Percentiles rank a stretch among this genome's conserved stretches.
These are phyloP conservation scores for Cettia cetti DNA, from an alignment of 2,113 vertebrate genomes.

Conservation along the genomic window DNA sequence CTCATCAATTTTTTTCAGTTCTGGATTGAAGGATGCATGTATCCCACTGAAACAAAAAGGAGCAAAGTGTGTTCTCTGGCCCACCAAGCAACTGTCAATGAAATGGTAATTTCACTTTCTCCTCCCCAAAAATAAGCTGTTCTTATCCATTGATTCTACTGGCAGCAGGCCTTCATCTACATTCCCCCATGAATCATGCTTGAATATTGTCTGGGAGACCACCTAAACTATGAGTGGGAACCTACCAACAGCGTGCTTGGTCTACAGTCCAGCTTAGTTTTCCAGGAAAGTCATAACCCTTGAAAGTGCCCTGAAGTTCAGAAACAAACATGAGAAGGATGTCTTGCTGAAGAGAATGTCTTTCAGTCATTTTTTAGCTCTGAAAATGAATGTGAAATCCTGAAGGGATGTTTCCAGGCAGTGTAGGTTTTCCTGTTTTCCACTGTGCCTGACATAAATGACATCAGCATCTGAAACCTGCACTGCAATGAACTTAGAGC, in stretches of 20 bases:
- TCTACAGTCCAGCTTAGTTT: not conserved
- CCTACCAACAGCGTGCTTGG: not conserved
- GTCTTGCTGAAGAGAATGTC: not conserved
- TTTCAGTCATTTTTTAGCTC: not conserved
- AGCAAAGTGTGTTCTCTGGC: not conserved
- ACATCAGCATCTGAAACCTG: not conserved
- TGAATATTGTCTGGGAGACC: not conserved
- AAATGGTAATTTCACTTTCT: not conserved
- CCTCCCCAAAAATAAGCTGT: not conserved
- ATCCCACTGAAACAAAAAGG: not conserved
- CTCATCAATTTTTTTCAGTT: not conserved
- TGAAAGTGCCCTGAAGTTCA: not conserved
- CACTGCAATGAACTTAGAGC: not conserved
- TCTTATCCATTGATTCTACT: not conserved
- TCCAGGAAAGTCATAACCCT: not conserved
- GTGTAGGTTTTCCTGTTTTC: not conserved
- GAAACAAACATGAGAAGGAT: not conserved
- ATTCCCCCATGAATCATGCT: not conserved
- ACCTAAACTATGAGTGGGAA: not conserved
- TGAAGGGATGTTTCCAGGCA: not conserved
- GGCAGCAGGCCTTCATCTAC: not conserved
- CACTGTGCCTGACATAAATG: not conserved
- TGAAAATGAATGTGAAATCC: not conserved
- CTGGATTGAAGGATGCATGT: not conserved
- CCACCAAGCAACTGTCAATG: not conserved